Evolutionary conservation across 1,140 invertebrate species (phyloP).

Genomic region (Planococcus citri): DNA sequence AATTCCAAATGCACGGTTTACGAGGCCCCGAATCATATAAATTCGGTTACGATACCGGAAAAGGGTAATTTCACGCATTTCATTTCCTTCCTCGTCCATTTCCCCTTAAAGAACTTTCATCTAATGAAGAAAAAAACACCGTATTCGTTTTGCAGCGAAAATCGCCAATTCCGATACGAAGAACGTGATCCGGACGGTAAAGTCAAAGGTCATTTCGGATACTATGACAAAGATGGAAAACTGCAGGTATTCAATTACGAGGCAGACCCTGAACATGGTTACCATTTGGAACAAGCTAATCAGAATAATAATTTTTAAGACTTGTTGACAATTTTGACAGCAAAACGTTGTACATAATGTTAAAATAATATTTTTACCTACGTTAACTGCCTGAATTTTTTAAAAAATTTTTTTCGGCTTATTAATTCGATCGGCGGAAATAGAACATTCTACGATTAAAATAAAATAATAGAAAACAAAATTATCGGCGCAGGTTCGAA

Average conservation of each 20-base stretch:
- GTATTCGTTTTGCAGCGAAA: constrained; percentile 43
- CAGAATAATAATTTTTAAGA: background rate
- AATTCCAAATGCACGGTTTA: constrained; percentile 53
- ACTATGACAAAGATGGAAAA: constrained; percentile 64
- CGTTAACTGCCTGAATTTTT: too few relatives aligned
- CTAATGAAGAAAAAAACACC: background rate
- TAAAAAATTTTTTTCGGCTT: too few relatives aligned
- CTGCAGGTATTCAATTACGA: constrained; percentile 63
- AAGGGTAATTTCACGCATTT: constrained; percentile 53
- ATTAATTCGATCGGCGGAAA: too few relatives aligned
- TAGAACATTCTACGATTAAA: too few relatives aligned
- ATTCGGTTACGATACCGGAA: constrained; percentile 75
- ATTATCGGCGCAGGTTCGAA: too few relatives aligned
- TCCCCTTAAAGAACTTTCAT: background rate
- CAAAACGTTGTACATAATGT: too few relatives aligned
- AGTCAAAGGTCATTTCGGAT: constrained; percentile 71
- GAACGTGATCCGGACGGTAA: constrained; percentile 60
- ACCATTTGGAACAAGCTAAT: constrained; percentile 36
- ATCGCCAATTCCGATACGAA: constrained; percentile 68
- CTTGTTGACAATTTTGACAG: too few relatives aligned
- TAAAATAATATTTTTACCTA: too few relatives aligned
- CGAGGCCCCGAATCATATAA: constrained; percentile 70
- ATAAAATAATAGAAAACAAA: too few relatives aligned
- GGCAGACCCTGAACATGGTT: constrained; percentile 56
- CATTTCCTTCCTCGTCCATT: background rate